phyloP scores from a whole-genome alignment of 2,888 invertebrate species.

The Apodemia mormo region DNA sequence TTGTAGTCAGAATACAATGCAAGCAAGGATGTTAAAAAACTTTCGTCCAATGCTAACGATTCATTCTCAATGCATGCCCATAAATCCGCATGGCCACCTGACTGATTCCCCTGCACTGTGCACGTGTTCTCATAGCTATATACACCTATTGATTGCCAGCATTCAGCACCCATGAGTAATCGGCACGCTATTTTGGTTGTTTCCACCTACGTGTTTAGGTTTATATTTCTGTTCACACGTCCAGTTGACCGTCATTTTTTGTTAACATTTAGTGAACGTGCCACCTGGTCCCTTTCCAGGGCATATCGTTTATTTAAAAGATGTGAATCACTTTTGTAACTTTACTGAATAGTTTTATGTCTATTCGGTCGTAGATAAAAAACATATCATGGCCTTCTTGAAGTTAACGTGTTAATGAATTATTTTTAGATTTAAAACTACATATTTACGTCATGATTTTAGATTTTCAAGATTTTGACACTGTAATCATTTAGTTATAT shows the following conservation, averaged over 20 bases:
- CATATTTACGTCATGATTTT: too few species aligned
- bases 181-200: slow-evolving; percentile 54
- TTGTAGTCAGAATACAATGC: not conserved
- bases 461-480: not conserved
- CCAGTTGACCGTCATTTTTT: slow-evolving; percentile 59
- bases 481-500: not conserved
- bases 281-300: slow-evolving; percentile 76
- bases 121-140: slow-evolving; percentile 75
- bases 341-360: slow-evolving; percentile 42
- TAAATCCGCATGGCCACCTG: slow-evolving; percentile 63
- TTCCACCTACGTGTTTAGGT: slow-evolving; percentile 46
- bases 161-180: slow-evolving; percentile 43
- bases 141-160: slow-evolving; percentile 58
- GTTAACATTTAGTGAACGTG: slow-evolving; percentile 61
- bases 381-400: slow-evolving; percentile 14
- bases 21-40: not conserved
- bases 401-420: slow-evolving; percentile 17
- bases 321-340: slow-evolving; percentile 65
- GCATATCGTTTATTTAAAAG: slow-evolving; percentile 62
- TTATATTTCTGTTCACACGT: slow-evolving; percentile 45
- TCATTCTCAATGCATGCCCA: slow-evolving; percentile 46
- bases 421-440: not conserved
- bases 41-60: slow-evolving; percentile 47
- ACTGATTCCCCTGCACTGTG: slow-evolving; percentile 60
- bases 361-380: slow-evolving; percentile 40